Percentiles rank a stretch among this genome's conserved stretches.
phyloP scores from a whole-genome alignment of 2,113 vertebrate genomes.

The Trinectes maculatus region DNA sequence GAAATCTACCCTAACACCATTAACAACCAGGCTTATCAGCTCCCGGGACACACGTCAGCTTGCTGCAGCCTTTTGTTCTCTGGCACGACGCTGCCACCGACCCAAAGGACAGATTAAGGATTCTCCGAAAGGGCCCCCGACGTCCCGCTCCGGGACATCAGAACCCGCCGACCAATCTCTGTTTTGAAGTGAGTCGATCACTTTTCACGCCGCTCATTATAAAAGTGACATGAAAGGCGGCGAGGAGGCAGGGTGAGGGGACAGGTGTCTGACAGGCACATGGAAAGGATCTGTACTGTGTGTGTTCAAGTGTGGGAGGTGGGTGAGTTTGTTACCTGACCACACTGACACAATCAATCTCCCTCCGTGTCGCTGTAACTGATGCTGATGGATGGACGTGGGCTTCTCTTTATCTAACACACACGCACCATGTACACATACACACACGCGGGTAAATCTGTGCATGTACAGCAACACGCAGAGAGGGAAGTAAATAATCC shows the following conservation, averaged over 20 bases:
- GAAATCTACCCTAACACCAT: conserved; percentile 81
- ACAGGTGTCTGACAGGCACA: conserved; percentile 49
- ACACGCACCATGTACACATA: conserved; percentile 9
- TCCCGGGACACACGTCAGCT: conserved; percentile 71
- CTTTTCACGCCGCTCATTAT: conserved; percentile 46
- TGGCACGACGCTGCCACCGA: conserved; percentile 45
- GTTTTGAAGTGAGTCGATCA: conserved; percentile 33
- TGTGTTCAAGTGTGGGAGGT: conserved; percentile 45
- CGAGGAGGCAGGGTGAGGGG: conserved; percentile 7
- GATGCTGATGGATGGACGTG: conserved; percentile 58
- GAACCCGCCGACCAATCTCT: conserved; percentile 53
- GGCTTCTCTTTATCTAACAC: conserved; percentile 37
- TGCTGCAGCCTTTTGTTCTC: conserved; percentile 70
- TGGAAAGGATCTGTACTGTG: conserved; percentile 53
- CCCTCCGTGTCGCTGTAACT: conserved; percentile 43
- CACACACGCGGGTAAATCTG: conserved; percentile 7
- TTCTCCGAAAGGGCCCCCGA: conserved; percentile 28
- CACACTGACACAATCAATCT: conserved; percentile 59
- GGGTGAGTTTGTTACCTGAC: conserved; percentile 62
- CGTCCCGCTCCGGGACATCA: conserved; percentile 44
- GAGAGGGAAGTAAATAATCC: conserved; percentile 16
- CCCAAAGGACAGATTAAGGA: conserved; percentile 53
- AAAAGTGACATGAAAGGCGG: conserved; percentile 20
- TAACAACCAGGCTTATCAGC: conserved; percentile 77
- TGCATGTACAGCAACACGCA: conserved; percentile 1